Evolutionary conservation across 2,888 invertebrate genomes (phyloP).

Genomic region (Chrysolina oricalcia): DNA sequence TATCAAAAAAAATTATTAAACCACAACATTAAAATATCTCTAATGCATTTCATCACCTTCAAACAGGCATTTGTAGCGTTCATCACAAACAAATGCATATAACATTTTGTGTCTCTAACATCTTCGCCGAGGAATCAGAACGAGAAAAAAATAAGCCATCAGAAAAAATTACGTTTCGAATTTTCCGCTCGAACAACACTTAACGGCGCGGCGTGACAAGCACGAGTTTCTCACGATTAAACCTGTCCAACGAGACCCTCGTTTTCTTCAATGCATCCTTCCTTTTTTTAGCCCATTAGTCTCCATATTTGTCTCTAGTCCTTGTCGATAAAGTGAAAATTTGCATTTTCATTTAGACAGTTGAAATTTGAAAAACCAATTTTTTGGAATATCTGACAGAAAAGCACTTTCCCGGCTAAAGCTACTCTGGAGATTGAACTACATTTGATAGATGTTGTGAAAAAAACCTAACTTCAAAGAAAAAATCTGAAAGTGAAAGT

Average conservation of each 20-base stretch:
- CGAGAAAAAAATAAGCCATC: slow-evolving; percentile 19
- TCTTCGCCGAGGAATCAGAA: neutral
- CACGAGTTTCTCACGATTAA: slow-evolving; percentile 49
- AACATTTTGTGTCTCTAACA: neutral
- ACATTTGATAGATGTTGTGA: too few species aligned
- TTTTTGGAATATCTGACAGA: too few species aligned
- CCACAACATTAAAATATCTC: too few species aligned
- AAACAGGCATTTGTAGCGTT: too few species aligned
- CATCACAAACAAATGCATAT: neutral
- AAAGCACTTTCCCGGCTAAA: too few species aligned
- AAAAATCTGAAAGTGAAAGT: too few species aligned
- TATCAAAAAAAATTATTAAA: too few species aligned
- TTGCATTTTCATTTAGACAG: too few species aligned
- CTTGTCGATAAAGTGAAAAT: neutral
- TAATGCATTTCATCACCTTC: too few species aligned
- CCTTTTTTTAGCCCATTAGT: slow-evolving; percentile 42
- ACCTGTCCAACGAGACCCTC: slow-evolving; percentile 30
- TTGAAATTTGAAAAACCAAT: too few species aligned
- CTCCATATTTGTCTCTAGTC: slow-evolving; percentile 47
- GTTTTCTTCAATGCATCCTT: neutral
- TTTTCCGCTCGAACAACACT: slow-evolving; percentile 15
- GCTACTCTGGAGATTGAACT: too few species aligned
- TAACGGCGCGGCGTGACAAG: slow-evolving; percentile 39
- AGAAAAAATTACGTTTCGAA: slow-evolving; percentile 4
- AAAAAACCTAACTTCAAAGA: too few species aligned